Evolutionary conservation across 2,888 invertebrate species (phyloP), one percentile per base, ranked within the genome.

Genomic region (Melieria picta): DNA sequence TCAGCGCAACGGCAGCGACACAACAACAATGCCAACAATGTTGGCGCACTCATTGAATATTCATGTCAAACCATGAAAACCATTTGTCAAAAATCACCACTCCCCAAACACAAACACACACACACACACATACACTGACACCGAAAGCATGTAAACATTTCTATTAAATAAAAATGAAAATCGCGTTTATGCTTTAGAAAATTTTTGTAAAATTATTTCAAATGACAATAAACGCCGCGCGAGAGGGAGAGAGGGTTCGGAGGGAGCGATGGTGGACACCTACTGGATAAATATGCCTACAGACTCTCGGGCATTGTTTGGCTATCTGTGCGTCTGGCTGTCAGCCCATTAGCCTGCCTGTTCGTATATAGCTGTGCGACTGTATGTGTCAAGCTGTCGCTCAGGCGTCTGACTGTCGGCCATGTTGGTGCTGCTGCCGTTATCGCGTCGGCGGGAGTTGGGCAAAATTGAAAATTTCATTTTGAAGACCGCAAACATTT

Each of bases 41-140:
- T 9, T 7, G 13, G 48, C 9, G 13, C n/a, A n/a, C 16, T 43
- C 58, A 71, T 71, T 65, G 66, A 52, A 67, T 69, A 66, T 66
- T 69, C 62, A 69, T 69, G 64, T 69, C 69, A 69, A 72, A 69
- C 63, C 65, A 63, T 69, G 46, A 62, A 72, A 69, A 70, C 58
- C 66, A 72, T 72, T 72, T 72, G 72, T 71, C 73, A 71, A 71
- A 71, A 67, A 71, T 50, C 68, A 55, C 13, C 16, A 55, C 47
- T 66, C 73, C 69, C 64, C 52, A 66, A 58, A 43, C 62, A 70
- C 47, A 68, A 55, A 61, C 30, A 70, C 50, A 69, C 61, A 58
- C 65, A 67, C 50, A 65, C 55, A 50, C 65, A 47, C 45, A 58
- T 4, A 45, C 11, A 13, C 13, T 46, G n/a, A 30, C 7, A 57